Percentiles rank a stretch among this genome's conserved stretches.
Evolutionary conservation across 2,797 vertebrate genomes (phyloP).

Genomic region (Heterohyrax brucei): DNA sequence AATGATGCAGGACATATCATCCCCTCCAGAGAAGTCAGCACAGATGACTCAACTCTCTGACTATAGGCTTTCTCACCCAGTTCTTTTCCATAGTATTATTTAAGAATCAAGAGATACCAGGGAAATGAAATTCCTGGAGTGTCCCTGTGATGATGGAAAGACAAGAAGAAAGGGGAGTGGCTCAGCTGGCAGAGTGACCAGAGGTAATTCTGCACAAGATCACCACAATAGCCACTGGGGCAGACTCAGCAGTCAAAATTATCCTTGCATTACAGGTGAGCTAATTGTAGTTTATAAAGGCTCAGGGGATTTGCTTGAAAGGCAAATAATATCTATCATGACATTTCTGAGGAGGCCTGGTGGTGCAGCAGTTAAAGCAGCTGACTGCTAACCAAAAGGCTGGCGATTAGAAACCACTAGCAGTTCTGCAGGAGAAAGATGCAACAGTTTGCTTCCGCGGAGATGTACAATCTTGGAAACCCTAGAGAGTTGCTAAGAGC

Average conservation of each 20-base stretch:
- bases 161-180: not conserved
- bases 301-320: not conserved
- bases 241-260: not conserved
- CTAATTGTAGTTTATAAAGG: not conserved
- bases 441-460: too few relatives aligned
- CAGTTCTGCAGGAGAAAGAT: too few relatives aligned
- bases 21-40: not conserved
- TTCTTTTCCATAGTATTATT: not conserved
- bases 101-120: not conserved
- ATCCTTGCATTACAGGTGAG: not conserved
- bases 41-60: not conserved
- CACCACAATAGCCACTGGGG: not conserved
- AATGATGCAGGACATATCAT: not conserved
- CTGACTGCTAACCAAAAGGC: too few relatives aligned
- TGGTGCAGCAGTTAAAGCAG: too few relatives aligned
- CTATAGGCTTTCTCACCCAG: not conserved
- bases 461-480: too few relatives aligned
- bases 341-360: not conserved
- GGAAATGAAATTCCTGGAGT: too few relatives aligned
- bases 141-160: not conserved
- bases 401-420: too few relatives aligned
- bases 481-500: too few relatives aligned
- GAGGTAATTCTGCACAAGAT: not conserved
- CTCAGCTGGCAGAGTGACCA: not conserved
- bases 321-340: not conserved